These are phyloP conservation scores for Chromoteleia sp. DNA, from an alignment of 2,888 invertebrate species.

Conservation along the genomic window DNA sequence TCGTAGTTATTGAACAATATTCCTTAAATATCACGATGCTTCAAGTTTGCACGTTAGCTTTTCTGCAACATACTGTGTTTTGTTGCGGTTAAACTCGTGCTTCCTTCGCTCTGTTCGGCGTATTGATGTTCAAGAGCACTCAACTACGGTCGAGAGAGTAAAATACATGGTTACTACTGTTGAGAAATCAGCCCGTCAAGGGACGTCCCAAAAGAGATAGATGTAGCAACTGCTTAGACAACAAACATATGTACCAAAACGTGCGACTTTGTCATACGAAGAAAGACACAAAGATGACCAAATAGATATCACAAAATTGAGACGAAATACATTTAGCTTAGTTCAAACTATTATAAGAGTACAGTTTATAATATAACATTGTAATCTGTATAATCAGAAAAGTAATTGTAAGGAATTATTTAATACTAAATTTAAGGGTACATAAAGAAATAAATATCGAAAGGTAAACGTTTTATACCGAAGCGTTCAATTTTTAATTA, in stretches of 20 bases:
- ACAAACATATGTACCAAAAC: slow-evolving; percentile 50
- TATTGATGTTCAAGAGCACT: slow-evolving; percentile 65
- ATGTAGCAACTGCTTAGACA: slow-evolving; percentile 45
- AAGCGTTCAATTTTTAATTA: no score
- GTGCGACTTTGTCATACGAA: slow-evolving; percentile 36
- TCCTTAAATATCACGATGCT: slow-evolving; percentile 29
- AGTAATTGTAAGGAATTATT: no score
- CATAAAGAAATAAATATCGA: no score
- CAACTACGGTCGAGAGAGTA: slow-evolving; percentile 57
- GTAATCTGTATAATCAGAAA: no score
- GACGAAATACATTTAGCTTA: slow-evolving; percentile 5
- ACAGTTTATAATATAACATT: no score
- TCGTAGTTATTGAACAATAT: slow-evolving; percentile 41
- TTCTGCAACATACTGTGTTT: slow-evolving; percentile 50
- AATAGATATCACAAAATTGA: slow-evolving; percentile 10
- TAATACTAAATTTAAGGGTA: no score
- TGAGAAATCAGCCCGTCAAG: slow-evolving; percentile 58
- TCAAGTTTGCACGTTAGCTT: slow-evolving; percentile 37
- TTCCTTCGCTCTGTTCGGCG: slow-evolving; percentile 54
- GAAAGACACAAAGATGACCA: slow-evolving; percentile 7
- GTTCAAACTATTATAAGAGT: background rate
- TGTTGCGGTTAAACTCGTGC: slow-evolving; percentile 61
- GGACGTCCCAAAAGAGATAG: slow-evolving; percentile 58
- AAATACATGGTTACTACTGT: slow-evolving; percentile 55
- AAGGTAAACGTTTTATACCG: no score